Base-by-base conservation (phyloP, 2,113 vertebrate genomes). In the Ammodytes dubius region DNA sequence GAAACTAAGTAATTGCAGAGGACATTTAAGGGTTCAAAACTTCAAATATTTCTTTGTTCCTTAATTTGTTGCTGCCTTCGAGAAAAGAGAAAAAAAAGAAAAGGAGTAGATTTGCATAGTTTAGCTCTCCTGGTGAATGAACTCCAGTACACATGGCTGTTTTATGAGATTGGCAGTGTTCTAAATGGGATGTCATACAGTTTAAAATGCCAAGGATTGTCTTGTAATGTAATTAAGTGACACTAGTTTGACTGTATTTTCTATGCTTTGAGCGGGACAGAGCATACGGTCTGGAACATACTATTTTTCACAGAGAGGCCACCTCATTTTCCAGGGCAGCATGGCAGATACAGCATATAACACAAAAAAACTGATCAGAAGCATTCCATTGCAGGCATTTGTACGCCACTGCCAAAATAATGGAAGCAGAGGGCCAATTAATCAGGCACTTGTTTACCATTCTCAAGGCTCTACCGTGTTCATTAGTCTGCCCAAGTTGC, bases 371-470 rank as follows among this genome's bases (percentile, higher is more conserved):
- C 54, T 76, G 86, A 89, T 90, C 89, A 82, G 68, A 87, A 82
- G 81, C n/a, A 11, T 81, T 81, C 66, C 74, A 79, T 70, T 75
- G 79, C 42, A 43, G 72, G 71, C 46, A 79, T 85, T 89, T 87
- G 70, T 63, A 83, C 89, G 86, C 66, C 39, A 58, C 77, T 27
- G 77, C 77, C 47, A 87, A 92, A 94, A 94, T 88, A 91, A 92
- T 89, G 80, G 54, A 73, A 88, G 82, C 86, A 77, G 73, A 87
- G 75, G 84, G 60, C 83, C 86, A 90, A 94, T 95, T 94, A 92
- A 94, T 95, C 94, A 93, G 87, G 65, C 82, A 89, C 91, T 95
- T 95, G 95, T 95, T 95, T 95, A 94, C 88, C 92, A 84, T 91
- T 85, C 86, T 92, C 83, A 84, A 75, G 87, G 88, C 87, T 85